phyloP scores from a whole-genome alignment of 2,888 invertebrate genomes.

The Trissolcus japonicus region DNA sequence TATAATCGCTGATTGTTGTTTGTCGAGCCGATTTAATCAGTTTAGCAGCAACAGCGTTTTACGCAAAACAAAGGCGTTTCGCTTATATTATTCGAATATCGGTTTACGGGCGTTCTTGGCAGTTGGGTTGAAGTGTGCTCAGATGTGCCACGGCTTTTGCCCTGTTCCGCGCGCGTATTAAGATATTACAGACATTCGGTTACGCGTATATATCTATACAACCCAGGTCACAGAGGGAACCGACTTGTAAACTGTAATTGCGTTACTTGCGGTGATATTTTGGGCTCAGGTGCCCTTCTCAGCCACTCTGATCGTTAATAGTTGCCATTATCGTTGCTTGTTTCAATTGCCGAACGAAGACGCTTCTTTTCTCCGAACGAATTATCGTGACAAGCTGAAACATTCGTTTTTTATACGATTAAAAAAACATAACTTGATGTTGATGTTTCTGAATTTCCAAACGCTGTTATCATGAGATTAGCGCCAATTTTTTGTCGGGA shows the following conservation, averaged over 20 bases:
- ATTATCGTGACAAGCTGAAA: slow-evolving; percentile 3
- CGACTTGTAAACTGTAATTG: slow-evolving; percentile 75
- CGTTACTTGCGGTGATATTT: slow-evolving; percentile 76
- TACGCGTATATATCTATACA: slow-evolving; percentile 30
- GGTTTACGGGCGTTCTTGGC: slow-evolving; percentile 19
- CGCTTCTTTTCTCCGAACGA: slow-evolving; percentile 21
- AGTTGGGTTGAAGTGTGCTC: slow-evolving; percentile 36
- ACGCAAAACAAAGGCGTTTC: slow-evolving; percentile 9
- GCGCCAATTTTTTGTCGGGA: too few species aligned
- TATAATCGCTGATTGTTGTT: slow-evolving; percentile 35
- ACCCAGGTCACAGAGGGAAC: slow-evolving; percentile 62
- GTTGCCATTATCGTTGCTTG: slow-evolving; percentile 69
- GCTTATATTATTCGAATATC: slow-evolving; percentile 2
- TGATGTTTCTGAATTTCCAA: too few species aligned
- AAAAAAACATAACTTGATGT: background rate
- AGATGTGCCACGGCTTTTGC: slow-evolving; percentile 48
- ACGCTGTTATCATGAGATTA: too few species aligned
- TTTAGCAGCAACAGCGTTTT: slow-evolving; percentile 12
- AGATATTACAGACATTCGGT: slow-evolving; percentile 53
- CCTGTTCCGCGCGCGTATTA: slow-evolving; percentile 41
- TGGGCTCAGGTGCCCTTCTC: slow-evolving; percentile 73
- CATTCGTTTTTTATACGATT: background rate
- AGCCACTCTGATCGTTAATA: slow-evolving; percentile 73
- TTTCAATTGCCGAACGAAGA: slow-evolving; percentile 47
- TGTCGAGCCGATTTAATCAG: slow-evolving; percentile 27